Evolutionary conservation across 1,140 invertebrate species (phyloP).

Genomic region (Latrodectus geometricus): DNA sequence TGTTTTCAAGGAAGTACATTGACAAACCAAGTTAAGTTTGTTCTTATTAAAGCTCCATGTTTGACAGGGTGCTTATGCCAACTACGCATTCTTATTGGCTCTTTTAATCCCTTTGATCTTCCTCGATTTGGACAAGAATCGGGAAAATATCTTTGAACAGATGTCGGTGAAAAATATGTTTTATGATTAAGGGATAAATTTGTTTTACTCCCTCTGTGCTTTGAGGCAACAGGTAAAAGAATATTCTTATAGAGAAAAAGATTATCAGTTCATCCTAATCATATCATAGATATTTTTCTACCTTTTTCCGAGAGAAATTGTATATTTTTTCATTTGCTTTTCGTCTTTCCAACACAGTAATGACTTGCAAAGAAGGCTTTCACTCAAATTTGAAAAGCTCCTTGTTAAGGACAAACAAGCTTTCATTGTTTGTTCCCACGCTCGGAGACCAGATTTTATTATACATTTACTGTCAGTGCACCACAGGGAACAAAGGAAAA

Average conservation of each 20-base stretch:
- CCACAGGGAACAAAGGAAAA: conserved; percentile 34
- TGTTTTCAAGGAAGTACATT: conserved; percentile 38
- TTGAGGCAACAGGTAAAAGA: conserved; percentile 17
- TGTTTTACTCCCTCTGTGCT: conserved; percentile 38
- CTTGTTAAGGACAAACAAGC: conserved; percentile 45
- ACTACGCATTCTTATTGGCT: conserved; percentile 4
- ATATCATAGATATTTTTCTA: conserved; percentile 24
- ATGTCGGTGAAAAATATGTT: neutral
- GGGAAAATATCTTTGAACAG: conserved; percentile 6
- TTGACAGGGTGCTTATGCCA: conserved; percentile 31
- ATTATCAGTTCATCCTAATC: conserved; percentile 15
- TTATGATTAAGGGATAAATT: conserved; percentile 47
- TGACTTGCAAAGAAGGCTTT: conserved; percentile 39
- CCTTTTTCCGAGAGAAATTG: neutral
- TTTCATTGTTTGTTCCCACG: conserved; percentile 46
- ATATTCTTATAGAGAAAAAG: neutral
- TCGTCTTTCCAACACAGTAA: conserved; percentile 33
- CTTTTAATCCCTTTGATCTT: conserved; percentile 37
- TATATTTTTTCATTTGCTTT: conserved; percentile 41
- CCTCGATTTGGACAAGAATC: conserved; percentile 22
- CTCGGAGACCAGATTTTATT: conserved; percentile 26
- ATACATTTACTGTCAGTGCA: conserved; percentile 29
- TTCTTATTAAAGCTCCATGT: conserved; percentile 55
- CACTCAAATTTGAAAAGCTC: conserved; percentile 43
- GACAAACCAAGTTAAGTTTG: conserved; percentile 24